phyloP scores from a whole-genome alignment of 2,888 invertebrate genomes.

The Cordilura impudica region DNA sequence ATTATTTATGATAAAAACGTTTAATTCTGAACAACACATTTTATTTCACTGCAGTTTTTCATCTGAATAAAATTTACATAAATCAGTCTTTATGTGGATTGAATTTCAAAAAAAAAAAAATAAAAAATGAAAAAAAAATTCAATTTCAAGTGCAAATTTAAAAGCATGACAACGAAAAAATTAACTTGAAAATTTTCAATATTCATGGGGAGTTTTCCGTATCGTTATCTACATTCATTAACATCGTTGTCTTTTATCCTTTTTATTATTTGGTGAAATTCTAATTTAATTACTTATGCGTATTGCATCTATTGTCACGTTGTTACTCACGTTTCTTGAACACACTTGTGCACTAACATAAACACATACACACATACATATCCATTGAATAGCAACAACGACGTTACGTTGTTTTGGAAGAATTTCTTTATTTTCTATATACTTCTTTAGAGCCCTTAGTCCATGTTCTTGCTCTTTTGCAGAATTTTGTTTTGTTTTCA shows the following conservation, averaged over 20 bases:
- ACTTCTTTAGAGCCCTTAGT: not conserved
- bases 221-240: slow-evolving; percentile 6
- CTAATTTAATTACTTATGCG: slow-evolving; percentile 78
- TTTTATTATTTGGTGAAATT: slow-evolving; percentile 63
- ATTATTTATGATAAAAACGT: too few relatives aligned
- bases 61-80: slow-evolving; percentile 32
- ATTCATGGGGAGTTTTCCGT: slow-evolving; percentile 44
- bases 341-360: too few relatives aligned
- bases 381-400: too few relatives aligned
- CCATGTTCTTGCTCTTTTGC: slow-evolving; percentile 5
- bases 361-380: too few relatives aligned
- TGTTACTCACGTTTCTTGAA: slow-evolving; percentile 47
- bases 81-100: slow-evolving; percentile 27
- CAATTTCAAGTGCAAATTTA: slow-evolving; percentile 49
- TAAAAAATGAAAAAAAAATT: slow-evolving; percentile 27
- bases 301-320: slow-evolving; percentile 73
- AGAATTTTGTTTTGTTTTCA: not conserved
- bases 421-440: too few relatives aligned
- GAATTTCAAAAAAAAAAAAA: slow-evolving; percentile 24
- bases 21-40: not conserved
- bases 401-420: too few relatives aligned
- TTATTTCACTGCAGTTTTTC: not conserved
- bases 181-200: slow-evolving; percentile 43
- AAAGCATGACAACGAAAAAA: slow-evolving; percentile 37
- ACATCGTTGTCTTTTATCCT: not conserved